Base-by-base conservation (phyloP, 2,888 invertebrate genomes). In the Nezara viridula region DNA sequence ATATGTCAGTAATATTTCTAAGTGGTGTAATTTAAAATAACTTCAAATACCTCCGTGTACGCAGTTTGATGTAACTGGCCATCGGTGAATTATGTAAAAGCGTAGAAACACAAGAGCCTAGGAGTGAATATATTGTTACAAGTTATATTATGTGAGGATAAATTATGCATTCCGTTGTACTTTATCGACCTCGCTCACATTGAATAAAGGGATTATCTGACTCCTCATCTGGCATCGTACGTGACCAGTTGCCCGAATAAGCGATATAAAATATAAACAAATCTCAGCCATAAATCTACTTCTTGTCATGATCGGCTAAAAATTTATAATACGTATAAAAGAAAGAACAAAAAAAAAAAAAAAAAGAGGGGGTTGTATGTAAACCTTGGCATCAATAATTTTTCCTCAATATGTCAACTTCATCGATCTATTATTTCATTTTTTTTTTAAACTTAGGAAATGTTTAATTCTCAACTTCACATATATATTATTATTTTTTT, bases 141-240 rank as follows among this genome's bases (percentile, higher is more conserved):
- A 87, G 66, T 87, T 60, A 87, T 87, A 87, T 40, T 37, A 87
- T 60, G 60, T 19, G 86, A 60, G 32, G n/a, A 87, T 87, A 44
- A 87, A 87, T 87, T 87, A 87, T 87, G 52, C 87, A 87, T 55
- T 87, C 87, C 27, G 66, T 66, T 49, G 85, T 85, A 85, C 55
- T 87, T 40, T 87, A 87, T 50, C 44, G 60, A 60, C 37, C 77
- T 77, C 77, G 77, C 40, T 40, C 77, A 77, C 87, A 55, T 87
- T 87, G 87, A 87, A 87, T 87, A 87, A 87, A 44, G 60, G 55
- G 40, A 55, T 60, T 55, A 87, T 87, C 87, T 87, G 40, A 10
- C 37, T 32, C 44, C 40, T 60, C 37, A 60, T 66, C 55, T 55
- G 55, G 44, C 55, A 24, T 9, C 24, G 87, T 87, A 87, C 87